Conservation (phyloP, 2,888 invertebrate species). For the Amphipoea oculea region DNA sequence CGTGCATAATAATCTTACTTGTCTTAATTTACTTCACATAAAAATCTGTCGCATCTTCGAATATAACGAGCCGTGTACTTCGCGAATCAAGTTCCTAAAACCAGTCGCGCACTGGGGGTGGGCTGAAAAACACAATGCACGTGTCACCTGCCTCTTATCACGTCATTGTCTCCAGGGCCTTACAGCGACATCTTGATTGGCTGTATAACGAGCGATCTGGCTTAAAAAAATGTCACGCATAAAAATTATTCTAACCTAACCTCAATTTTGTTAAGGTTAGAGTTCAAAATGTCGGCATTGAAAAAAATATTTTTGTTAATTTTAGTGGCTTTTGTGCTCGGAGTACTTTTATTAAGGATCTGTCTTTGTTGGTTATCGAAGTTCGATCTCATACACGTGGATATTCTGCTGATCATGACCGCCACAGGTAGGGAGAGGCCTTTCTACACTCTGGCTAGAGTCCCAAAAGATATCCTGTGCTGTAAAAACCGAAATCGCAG, state of each 20-base stretch:
- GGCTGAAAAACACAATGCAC: slow-evolving; percentile 81
- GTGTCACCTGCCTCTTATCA: slow-evolving; percentile 85
- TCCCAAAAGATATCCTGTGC: no score
- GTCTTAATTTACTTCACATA: background rate
- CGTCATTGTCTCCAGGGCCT: slow-evolving; percentile 77
- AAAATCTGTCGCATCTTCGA: slow-evolving; percentile 68
- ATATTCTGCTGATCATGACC: background rate
- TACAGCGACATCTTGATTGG: slow-evolving; percentile 72
- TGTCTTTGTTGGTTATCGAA: slow-evolving; percentile 27
- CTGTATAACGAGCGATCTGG: slow-evolving; percentile 60
- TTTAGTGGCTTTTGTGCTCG: slow-evolving; percentile 53
- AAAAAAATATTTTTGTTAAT: slow-evolving; percentile 6
- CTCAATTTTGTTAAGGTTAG: slow-evolving; percentile 44
- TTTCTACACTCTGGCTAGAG: background rate
- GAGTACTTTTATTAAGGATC: slow-evolving; percentile 45
- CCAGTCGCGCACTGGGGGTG: slow-evolving; percentile 80
- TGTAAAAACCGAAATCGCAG: background rate
- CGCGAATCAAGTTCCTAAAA: slow-evolving; percentile 76
- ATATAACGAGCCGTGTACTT: slow-evolving; percentile 67
- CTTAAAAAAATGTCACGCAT: slow-evolving; percentile 47
- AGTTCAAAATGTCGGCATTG: slow-evolving; percentile 53
- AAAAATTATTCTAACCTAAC: slow-evolving; percentile 49
- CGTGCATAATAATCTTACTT: background rate
- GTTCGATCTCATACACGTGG: background rate
- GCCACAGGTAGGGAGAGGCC: background rate